Base-by-base conservation (phyloP, 1,140 invertebrate species). In the Brevipalpus yothersi region DNA sequence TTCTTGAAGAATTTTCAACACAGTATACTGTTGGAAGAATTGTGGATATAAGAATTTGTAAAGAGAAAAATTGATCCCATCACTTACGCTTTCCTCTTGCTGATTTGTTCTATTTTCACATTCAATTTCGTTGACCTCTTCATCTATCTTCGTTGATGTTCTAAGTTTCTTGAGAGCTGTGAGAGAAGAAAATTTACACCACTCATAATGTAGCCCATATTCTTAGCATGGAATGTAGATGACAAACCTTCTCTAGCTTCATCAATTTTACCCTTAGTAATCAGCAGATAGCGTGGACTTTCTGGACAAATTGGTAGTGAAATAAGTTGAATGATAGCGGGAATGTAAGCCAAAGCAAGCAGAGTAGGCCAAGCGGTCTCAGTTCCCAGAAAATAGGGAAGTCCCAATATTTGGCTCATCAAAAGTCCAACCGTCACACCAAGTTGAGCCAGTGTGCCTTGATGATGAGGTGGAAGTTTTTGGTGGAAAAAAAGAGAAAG, bases 81-180 rank as follows among this genome's bases (percentile, higher is more conserved):
- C 2, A 3, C 45, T 15, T 19, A 47, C 45, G 19, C 19, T 47
- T n/a, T 15, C 45, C 4, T 47, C 45, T 7, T 47, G 45, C 19
- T 47, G 45, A 72, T 90, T 85, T 56, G 87, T 87, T 62, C 84
- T 75, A 69, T 92, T 84, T 71, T 93, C 89, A 39, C 84, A 85
- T 64, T 84, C 77, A 87, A 93, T 92, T 70, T 93, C 89, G 70
- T 91, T 86, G 63, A 93, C 87, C 68, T 93, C 89, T 70, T 89
- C 87, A 70, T 93, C 88, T 19, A 89, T 83, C 69, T 82, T 74
- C 68, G 82, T 83, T 65, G 83, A 86, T 64, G 85, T 84, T 67
- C 88, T 79, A 67, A 92, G 75, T 69, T 82, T 77, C 69, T 83
- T 76, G 69, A 87, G 73, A 64, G 85, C 82, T 47, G 7, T 47